phyloP scores from a whole-genome alignment of 2,888 invertebrate species.

The Sipha maydis region DNA sequence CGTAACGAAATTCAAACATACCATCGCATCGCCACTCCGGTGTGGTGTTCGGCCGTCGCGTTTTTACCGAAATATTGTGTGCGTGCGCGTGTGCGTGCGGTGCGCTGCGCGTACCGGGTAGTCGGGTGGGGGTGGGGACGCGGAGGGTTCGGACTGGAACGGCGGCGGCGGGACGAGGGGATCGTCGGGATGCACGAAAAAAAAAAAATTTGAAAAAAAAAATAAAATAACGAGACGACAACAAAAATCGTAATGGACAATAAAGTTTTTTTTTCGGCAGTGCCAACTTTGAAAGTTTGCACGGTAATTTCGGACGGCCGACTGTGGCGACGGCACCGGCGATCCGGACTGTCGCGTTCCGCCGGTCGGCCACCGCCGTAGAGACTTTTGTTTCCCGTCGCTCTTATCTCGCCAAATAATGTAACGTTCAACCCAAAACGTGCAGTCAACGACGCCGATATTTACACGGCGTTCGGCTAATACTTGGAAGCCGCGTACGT shows the following conservation, averaged over 20 bases:
- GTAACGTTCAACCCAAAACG: too few relatives aligned
- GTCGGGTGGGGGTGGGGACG: neutral
- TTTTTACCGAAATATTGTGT: slow-evolving; percentile 52
- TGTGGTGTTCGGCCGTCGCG: slow-evolving; percentile 29
- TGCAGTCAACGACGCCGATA: neutral
- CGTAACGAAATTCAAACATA: slow-evolving; percentile 62
- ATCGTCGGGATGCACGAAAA: slow-evolving; percentile 5
- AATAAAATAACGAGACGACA: neutral
- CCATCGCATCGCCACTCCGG: slow-evolving; percentile 58
- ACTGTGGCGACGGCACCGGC: neutral
- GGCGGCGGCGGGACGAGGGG: slow-evolving; percentile 4
- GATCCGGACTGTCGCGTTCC: neutral
- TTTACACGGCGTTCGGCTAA: too few relatives aligned
- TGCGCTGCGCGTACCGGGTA: slow-evolving; percentile 5
- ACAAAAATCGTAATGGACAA: slow-evolving; percentile 25
- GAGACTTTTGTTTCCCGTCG: neutral
- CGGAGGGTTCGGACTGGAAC: slow-evolving; percentile 2
- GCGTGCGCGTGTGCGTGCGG: slow-evolving; percentile 12
- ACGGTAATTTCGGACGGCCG: slow-evolving; percentile 55
- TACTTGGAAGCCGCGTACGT: neutral
- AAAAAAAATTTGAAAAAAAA: slow-evolving; percentile 6
- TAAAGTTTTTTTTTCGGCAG: slow-evolving; percentile 62
- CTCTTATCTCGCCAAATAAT: neutral
- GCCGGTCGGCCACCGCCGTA: neutral
- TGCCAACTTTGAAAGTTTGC: slow-evolving; percentile 62